A percentile compares a stretch with the other conserved stretches of the same genome.
phyloP scores from a whole-genome alignment of 2,888 invertebrate genomes.

The Amblyjoppa fuscipennis region DNA sequence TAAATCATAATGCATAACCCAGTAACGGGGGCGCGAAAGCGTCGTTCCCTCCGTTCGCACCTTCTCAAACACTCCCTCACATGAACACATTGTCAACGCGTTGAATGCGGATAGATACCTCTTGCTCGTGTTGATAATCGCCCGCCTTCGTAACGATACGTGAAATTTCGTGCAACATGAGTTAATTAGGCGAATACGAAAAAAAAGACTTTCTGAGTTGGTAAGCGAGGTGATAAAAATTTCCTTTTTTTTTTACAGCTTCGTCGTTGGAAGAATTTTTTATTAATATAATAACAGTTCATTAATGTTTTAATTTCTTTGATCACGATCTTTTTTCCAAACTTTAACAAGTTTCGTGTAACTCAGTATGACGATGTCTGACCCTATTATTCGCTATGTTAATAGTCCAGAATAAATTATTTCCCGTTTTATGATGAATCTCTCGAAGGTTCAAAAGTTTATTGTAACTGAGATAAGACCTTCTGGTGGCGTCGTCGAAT shows the following conservation, averaged over 20 bases:
- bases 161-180: neutral
- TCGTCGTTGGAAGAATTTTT: neutral
- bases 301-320: neutral
- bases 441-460: neutral
- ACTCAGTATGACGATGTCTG: neutral
- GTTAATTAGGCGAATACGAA: neutral
- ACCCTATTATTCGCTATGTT: neutral
- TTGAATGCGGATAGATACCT: slow-evolving; percentile 50
- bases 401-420: slow-evolving; percentile 2
- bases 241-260: neutral
- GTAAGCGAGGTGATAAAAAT: neutral
- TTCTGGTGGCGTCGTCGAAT: slow-evolving; percentile 22
- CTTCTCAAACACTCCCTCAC: slow-evolving; percentile 65
- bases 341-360: neutral
- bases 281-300: neutral
- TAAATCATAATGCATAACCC: slow-evolving; percentile 77
- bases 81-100: slow-evolving; percentile 46
- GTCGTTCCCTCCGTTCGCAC: slow-evolving; percentile 48
- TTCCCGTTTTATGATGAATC: neutral
- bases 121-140: slow-evolving; percentile 27
- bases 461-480: slow-evolving; percentile 10
- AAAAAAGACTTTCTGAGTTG: neutral
- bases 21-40: slow-evolving; percentile 48
- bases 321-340: neutral
- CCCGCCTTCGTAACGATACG: slow-evolving; percentile 14